Evolutionary conservation across 2,888 invertebrate species (phyloP).

Genomic region (Torymus auratus): DNA sequence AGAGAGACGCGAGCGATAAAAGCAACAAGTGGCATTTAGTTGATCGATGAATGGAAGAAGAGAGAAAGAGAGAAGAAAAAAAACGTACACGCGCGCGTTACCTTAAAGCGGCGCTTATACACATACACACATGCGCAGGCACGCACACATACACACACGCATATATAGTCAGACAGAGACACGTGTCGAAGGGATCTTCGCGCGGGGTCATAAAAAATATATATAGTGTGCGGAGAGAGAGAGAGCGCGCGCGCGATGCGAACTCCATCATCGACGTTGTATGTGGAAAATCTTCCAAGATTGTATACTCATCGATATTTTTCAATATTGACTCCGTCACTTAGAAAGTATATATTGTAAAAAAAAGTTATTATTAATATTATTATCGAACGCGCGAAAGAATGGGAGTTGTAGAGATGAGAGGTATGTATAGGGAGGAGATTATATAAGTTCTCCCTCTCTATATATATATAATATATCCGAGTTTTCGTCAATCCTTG

Average conservation of each 20-base stretch:
- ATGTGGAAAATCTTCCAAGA: conserved; percentile 27
- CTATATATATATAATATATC: not conserved
- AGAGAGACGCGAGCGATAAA: conserved; percentile 19
- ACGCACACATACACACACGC: too few relatives aligned
- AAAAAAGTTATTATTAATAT: not conserved
- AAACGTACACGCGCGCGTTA: conserved; percentile 22
- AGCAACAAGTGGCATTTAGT: conserved; percentile 54
- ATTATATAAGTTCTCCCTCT: not conserved
- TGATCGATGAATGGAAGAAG: conserved; percentile 57
- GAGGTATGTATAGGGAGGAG: too few relatives aligned
- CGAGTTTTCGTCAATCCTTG: conserved; percentile 23
- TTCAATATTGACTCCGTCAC: conserved; percentile 43
- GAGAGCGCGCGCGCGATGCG: too few relatives aligned
- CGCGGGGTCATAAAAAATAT: not conserved
- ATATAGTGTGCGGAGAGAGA: not conserved
- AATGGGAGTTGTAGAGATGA: not conserved
- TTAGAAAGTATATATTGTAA: conserved; percentile 39
- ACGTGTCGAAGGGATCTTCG: not conserved
- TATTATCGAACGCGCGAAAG: not conserved
- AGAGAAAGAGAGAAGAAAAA: conserved; percentile 37
- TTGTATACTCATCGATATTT: conserved; percentile 38
- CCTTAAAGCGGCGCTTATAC: not conserved
- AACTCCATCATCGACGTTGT: not conserved
- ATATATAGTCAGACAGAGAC: too few relatives aligned
- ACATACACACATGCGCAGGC: too few relatives aligned